Percentiles rank a stretch among this genome's conserved stretches.
Conservation (phyloP, 2,797 vertebrate genomes). For the Typhlichthys eigenmanni region DNA sequence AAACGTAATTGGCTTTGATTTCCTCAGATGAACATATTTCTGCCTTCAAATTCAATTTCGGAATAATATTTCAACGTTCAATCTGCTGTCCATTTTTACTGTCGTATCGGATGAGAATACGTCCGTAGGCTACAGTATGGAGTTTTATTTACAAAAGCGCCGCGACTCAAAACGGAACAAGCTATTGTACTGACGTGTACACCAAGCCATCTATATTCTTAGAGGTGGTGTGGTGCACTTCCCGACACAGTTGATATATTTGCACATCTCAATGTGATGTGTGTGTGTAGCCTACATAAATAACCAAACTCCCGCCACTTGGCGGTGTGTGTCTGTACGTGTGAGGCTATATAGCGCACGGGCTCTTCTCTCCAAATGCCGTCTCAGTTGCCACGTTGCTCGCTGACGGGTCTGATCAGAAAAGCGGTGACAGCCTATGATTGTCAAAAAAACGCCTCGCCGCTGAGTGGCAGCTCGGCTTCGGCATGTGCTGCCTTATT, state of each 20-base stretch:
- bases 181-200: conserved; percentile 36
- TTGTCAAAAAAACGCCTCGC: conserved; percentile 81
- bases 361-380: conserved; percentile 67
- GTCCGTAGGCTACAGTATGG: background rate
- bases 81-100: conserved; percentile 24
- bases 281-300: conserved; percentile 67
- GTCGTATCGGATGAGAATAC: background rate
- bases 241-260: conserved; percentile 81
- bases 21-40: background rate
- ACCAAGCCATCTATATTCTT: conserved; percentile 62
- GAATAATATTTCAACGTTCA: background rate
- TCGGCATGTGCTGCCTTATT: conserved; percentile 66
- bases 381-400: conserved; percentile 72
- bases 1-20: too few relatives aligned
- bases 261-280: conserved; percentile 62
- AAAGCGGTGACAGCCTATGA: conserved; percentile 82
- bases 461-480: conserved; percentile 78
- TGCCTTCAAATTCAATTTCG: conserved; percentile 8
- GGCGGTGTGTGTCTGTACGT: conserved; percentile 20
- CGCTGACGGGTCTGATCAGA: conserved; percentile 83
- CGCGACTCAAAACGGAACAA: conserved; percentile 1
- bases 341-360: conserved; percentile 35
- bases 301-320: conserved; percentile 75
- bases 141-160: conserved; percentile 20
- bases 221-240: conserved; percentile 57